Base-by-base conservation (phyloP, 1,140 invertebrate species). In the Schlechtendalia chinensis region DNA sequence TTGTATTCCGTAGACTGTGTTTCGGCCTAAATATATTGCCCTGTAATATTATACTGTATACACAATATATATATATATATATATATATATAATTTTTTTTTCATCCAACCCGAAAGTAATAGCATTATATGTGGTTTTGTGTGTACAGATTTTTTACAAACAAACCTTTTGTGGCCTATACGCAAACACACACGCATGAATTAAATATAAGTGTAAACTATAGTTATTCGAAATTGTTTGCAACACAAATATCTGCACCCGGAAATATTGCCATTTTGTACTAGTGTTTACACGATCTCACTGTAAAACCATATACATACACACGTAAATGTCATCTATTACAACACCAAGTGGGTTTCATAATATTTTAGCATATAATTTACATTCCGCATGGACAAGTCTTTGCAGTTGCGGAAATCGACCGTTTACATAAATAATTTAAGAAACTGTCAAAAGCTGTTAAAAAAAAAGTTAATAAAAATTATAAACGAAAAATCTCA, bases 11-110 rank as follows among this genome's bases (percentile, higher is more conserved):
- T 72, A 72, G 24, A 50, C 53, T 54, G 50, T 58, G 59, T 59
- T 77, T 58, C 32, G 32, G 54, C 22, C 56, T 47, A 59, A 77
- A 77, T 77, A 59, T 77, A 77, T 77, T 22, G n/a, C 72, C 32
- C 12, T 14, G 47, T 72, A 72, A 72, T 54, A 54, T 29, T 54
- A n/a, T 54, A 72, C 47, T 39, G 32, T 39, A 39, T 39, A 39
- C 32, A 8, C 8, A 4, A 29, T 29, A 32, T 16, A 54, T 14
- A 27, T 12, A 54, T 54, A n/a, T 72, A 63, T 63, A 63, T 61
- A 29, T 19, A 61, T 29, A 29, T 16, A 29, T 71, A n/a, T n/a
- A n/a, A n/a, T 54, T 72, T 72, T 19, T n/a, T 53, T n/a, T 71
- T 54, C 17, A n/a, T 24, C 47, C 47, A 29, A 54, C 47, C 50